Base-by-base conservation (phyloP, 2,888 invertebrate species). In the Pseudoips prasinana region DNA sequence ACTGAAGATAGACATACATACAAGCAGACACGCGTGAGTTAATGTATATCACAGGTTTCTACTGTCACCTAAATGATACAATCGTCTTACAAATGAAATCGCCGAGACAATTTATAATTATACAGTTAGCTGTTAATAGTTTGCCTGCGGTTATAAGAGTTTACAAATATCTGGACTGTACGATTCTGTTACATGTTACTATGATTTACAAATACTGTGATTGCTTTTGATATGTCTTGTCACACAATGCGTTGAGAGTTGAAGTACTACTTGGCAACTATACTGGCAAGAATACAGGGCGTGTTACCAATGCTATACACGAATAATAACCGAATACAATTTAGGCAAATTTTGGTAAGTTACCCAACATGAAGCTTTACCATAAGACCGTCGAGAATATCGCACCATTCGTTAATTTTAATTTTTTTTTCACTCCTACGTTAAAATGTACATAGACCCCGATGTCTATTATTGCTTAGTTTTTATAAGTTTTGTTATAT, bases 371-470 rank as follows among this genome's bases (percentile, higher is more conserved):
- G 71, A 75, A 73, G 68, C 71, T 54, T 68, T 68, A 71, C 77
- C 77, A 78, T 82, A 82, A 85, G 80, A 85, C 74, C 74, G 79
- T 78, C 82, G 76, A 81, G 66, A 74, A 48, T 69, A 65, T 79
- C 84, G 88, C 88, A 88, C 87, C 88, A 86, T 86, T 84, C 76
- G 85, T 84, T 84, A 64, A 69, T 69, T 60, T 71, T 64, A 51
- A 54, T 50, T 38, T 54, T 67, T 69, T 14, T 69, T 78, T 76
- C 79, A 76, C 74, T 73, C 76, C 83, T 85, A 87, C 76, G 62
- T 80, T 85, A 85, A 79, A 87, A 87, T 77, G 73, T 86, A 87
- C 83, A 87, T 85, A 87, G 86, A 86, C 83, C 59, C 68, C 73
- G 64, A 63, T 58, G 87, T 72, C 86, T 87, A 86, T 85, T 87